Evolutionary conservation across 2,888 invertebrate species (phyloP).

Genomic region (Cantharis rustica): DNA sequence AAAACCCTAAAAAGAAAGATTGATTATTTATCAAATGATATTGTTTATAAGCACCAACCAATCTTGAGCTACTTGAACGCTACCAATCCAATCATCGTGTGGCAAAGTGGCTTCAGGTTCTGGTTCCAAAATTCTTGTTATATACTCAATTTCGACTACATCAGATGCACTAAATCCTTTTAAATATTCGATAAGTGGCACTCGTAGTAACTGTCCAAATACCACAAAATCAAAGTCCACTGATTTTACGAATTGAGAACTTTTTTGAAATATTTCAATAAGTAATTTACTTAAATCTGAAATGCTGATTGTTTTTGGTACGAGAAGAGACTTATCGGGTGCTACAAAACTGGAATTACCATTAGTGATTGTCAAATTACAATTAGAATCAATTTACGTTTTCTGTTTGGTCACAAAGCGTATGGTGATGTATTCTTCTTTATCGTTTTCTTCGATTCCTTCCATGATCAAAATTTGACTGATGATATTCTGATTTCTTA

Average conservation of each 20-base stretch:
- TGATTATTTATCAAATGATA: slow-evolving; percentile 35
- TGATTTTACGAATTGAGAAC: slow-evolving; percentile 49
- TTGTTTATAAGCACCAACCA: slow-evolving; percentile 60
- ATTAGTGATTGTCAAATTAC: not conserved
- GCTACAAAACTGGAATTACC: slow-evolving; percentile 77
- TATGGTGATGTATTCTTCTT: slow-evolving; percentile 65
- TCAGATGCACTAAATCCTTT: slow-evolving; percentile 75
- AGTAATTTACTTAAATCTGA: slow-evolving; percentile 77
- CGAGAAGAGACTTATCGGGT: slow-evolving; percentile 83
- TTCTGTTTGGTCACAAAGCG: slow-evolving; percentile 80
- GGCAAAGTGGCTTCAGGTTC: slow-evolving; percentile 89
- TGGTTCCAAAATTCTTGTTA: slow-evolving; percentile 89
- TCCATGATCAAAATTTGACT: not conserved
- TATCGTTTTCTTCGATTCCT: slow-evolving; percentile 49
- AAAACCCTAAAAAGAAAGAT: slow-evolving; percentile 71
- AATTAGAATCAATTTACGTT: slow-evolving; percentile 63
- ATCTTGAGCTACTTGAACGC: slow-evolving; percentile 72
- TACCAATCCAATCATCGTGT: slow-evolving; percentile 98
- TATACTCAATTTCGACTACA: slow-evolving; percentile 88
- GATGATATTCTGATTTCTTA: too few species aligned
- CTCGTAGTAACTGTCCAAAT: slow-evolving; percentile 78
- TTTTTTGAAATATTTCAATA: slow-evolving; percentile 76
- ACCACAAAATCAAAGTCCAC: slow-evolving; percentile 89
- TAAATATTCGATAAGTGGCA: slow-evolving; percentile 74
- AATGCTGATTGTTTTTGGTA: slow-evolving; percentile 72